These are phyloP conservation scores for Okamejei kenojei DNA, from an alignment of 2,797 vertebrate species.

Conservation along the genomic window DNA sequence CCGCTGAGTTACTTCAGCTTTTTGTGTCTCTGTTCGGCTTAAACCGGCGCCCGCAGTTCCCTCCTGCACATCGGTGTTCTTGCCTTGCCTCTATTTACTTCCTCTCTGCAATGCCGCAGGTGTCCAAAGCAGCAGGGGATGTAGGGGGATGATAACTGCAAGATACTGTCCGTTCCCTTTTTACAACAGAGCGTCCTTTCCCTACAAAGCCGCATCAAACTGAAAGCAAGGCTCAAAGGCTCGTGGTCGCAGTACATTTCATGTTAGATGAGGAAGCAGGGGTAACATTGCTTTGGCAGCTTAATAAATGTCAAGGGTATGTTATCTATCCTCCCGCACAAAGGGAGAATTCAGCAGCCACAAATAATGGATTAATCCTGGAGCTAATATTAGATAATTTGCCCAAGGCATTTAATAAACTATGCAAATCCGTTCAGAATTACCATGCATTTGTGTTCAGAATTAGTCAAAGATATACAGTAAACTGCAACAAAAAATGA, in stretches of 20 bases:
- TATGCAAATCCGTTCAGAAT: constrained; percentile 33
- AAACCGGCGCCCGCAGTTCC: no score
- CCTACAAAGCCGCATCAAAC: constrained; percentile 5
- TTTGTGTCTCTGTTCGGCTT: no score
- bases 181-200: neutral
- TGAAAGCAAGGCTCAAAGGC: constrained; percentile 22
- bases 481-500: constrained; percentile 26
- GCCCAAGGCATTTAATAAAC: constrained; percentile 27
- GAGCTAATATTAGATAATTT: constrained; percentile 37
- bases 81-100: neutral
- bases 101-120: neutral
- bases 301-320: constrained; percentile 37
- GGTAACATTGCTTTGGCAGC: constrained; percentile 7
- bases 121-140: neutral
- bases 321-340: constrained; percentile 26
- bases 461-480: constrained; percentile 11
- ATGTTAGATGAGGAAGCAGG: neutral
- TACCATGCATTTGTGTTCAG: constrained; percentile 25
- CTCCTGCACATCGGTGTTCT: no score
- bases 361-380: constrained; percentile 31
- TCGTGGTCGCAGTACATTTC: neutral
- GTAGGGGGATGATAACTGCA: constrained; percentile 13
- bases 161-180: neutral
- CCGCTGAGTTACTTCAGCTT: no score
- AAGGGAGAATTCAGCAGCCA: constrained; percentile 22